Conservation (phyloP, 2,113 vertebrate genomes). For the Ibidorhyncha struthersii region DNA sequence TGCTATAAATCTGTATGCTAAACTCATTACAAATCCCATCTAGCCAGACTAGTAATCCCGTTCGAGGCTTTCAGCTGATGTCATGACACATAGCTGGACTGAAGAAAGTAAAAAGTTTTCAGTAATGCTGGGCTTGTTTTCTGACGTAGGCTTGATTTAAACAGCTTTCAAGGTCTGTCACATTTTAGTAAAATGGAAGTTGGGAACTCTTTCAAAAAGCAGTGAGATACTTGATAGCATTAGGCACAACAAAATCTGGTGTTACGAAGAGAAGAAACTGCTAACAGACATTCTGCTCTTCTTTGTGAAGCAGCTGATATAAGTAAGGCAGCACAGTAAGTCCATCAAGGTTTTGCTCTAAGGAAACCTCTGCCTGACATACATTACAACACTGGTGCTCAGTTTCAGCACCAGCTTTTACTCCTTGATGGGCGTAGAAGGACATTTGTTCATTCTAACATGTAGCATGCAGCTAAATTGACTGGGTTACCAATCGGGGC, state of each 20-base stretch:
- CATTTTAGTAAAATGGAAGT: neutral
- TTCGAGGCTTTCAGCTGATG: neutral
- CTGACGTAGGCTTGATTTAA: neutral
- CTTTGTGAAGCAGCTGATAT: neutral
- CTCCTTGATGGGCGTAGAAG: neutral
- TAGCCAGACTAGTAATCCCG: neutral
- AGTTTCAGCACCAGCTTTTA: neutral
- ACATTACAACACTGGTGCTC: neutral
- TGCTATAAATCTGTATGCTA: neutral
- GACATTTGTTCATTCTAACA: neutral
- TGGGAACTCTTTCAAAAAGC: neutral
- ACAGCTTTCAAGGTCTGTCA: neutral
- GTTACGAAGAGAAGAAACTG: neutral
- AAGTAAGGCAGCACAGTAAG: neutral
- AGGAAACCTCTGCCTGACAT: neutral
- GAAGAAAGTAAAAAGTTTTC: neutral
- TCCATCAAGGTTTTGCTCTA: neutral
- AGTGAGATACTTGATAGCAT: neutral
- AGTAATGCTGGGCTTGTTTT: neutral
- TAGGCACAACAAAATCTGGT: neutral
- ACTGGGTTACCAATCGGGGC: neutral
- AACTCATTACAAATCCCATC: neutral
- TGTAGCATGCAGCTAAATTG: neutral
- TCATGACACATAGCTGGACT: constrained; percentile 20
- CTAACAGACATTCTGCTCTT: neutral